phyloP scores from a whole-genome alignment of 2,888 invertebrate genomes.

The Subacronicta megacephala region DNA sequence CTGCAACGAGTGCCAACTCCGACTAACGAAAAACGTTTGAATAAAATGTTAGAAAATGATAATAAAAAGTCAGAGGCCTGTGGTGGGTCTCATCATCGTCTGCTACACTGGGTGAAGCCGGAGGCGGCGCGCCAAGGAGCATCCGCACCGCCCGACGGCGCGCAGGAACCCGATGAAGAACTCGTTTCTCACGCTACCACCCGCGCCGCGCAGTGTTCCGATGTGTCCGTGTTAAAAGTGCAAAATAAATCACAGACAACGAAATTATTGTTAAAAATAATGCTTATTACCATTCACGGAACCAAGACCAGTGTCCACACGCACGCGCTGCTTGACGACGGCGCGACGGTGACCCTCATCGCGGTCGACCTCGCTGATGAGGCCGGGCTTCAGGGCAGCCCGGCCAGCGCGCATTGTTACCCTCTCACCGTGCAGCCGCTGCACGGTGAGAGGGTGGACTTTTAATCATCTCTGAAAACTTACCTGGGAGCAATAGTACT shows the following conservation, averaged over 20 bases:
- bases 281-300: slow-evolving; percentile 3
- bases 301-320: slow-evolving; percentile 3
- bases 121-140: slow-evolving; percentile 1
- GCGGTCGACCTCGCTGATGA: slow-evolving; percentile 1
- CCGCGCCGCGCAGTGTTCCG: slow-evolving; percentile 7
- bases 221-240: slow-evolving; percentile 2
- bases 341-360: slow-evolving; percentile 1
- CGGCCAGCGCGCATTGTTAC: too few relatives aligned
- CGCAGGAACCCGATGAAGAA: neutral
- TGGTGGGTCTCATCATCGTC: slow-evolving; percentile 4
- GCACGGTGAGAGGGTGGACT: too few relatives aligned
- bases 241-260: neutral
- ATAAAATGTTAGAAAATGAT: too few relatives aligned
- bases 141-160: neutral
- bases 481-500: too few relatives aligned
- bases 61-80: too few relatives aligned
- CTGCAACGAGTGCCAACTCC: too few relatives aligned
- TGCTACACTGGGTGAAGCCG: slow-evolving; percentile 9
- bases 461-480: too few relatives aligned
- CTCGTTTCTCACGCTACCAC: slow-evolving; percentile 3
- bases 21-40: too few relatives aligned
- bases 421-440: too few relatives aligned
- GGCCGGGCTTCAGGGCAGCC: too few relatives aligned
- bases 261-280: neutral
- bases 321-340: slow-evolving; percentile 6